These are phyloP conservation scores for Vanacampus margaritifer DNA, from an alignment of 2,113 vertebrate species.

Conservation along the genomic window DNA sequence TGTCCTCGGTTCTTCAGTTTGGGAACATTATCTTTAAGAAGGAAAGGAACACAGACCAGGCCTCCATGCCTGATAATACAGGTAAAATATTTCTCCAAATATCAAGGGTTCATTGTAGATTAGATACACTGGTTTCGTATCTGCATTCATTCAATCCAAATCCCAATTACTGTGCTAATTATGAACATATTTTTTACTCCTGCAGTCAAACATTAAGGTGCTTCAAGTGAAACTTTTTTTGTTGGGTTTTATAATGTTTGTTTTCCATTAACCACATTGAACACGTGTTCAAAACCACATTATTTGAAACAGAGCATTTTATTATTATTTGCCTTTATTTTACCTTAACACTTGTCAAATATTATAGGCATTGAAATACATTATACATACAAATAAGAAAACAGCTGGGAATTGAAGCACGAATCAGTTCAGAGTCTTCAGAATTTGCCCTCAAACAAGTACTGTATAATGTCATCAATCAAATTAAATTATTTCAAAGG, in stretches of 20 bases:
- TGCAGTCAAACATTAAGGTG: not conserved
- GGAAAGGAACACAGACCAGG: slow-evolving; percentile 95
- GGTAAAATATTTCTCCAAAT: slow-evolving; percentile 47
- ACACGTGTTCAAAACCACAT: too few species aligned
- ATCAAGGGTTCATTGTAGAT: not conserved
- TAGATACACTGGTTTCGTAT: not conserved
- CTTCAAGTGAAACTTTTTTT: not conserved
- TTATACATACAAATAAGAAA: not conserved
- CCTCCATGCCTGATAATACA: slow-evolving; percentile 98
- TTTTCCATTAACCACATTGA: too few species aligned
- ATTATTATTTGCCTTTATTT: not conserved
- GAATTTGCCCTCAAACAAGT: not conserved
- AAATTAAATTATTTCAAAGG: not conserved
- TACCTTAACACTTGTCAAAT: not conserved
- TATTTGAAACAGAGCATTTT: too few species aligned
- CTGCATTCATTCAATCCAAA: not conserved
- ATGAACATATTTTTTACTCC: not conserved
- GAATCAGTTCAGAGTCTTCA: not conserved
- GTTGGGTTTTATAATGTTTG: too few species aligned
- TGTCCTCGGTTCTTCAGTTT: slow-evolving; percentile 95
- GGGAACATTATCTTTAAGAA: slow-evolving; percentile 97
- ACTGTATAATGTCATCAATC: not conserved
- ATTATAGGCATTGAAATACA: not conserved
- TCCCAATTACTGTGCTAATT: not conserved
- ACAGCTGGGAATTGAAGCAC: not conserved